Evolutionary conservation across 2,888 invertebrate genomes (phyloP), one percentile per base, ranked within the genome.

Genomic region (Caenorhabditis sp.): DNA sequence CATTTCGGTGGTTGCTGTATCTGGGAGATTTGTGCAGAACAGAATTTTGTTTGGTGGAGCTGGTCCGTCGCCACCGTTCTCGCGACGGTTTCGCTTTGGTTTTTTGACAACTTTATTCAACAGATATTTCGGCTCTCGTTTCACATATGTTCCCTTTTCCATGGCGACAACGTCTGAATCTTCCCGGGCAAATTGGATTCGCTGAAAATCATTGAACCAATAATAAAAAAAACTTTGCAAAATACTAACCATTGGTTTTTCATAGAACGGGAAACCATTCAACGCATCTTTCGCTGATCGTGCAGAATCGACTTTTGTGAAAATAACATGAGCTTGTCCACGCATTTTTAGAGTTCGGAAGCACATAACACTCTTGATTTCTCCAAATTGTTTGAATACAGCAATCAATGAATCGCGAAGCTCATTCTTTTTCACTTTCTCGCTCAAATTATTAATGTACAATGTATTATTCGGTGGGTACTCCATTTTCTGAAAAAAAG

Each of bases 231-330:
- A 12, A n/a, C 10, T 52, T 23, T 25, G 1, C 3, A 52, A 52
- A 66, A 66, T 21, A 53, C 38, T 43, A 20, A 89, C 89, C 97
- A 99, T 97, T 59, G 97, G 96, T 90, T 99, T 99, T 86, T 99
- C 99, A 89, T 99, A 99, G 89, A 99, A 99, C 10, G 97, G 97
- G 89, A 99, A 99, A 60, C 97, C 97, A 90, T 97, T 97, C 97
- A 99, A 97, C 21, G 97, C 95, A 82, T 97, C 91, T 59, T 99
- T 89, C 0, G 99, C 99, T 88, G 95, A 95, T 0, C 95, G 95
- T 0, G 97, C 94, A 89, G 95, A 95, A 64, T 93, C 92, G 67
- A 97, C 95, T 76, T 76, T 52, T 59, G 83, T 80, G 68, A 85
- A 85, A 59, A 86, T 84, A 25, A 85, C 77, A 60, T 86, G 85